A percentile compares a stretch with the other conserved stretches of the same genome.
These are phyloP conservation scores for Salvator merianae DNA, from an alignment of 2,113 vertebrate species.

Conservation along the genomic window DNA sequence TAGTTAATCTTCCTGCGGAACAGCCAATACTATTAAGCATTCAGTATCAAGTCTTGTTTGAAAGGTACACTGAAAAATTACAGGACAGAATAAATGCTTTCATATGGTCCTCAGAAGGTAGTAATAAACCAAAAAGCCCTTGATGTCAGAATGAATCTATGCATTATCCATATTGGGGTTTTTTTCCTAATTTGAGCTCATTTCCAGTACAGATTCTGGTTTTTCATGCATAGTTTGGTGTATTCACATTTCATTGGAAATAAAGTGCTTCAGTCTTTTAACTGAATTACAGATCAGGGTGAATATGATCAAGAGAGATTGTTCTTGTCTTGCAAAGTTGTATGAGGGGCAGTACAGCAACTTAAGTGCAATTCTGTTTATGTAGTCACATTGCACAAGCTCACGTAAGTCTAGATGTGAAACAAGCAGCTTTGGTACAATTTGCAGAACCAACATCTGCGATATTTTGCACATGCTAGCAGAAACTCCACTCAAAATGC, in stretches of 20 bases:
- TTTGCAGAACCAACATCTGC: too few relatives aligned
- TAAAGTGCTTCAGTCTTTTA: background rate
- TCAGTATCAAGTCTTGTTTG: slow-evolving; percentile 25
- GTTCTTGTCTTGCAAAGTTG: background rate
- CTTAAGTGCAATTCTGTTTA: background rate
- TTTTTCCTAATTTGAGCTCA: background rate
- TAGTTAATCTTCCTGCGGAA: slow-evolving; percentile 31
- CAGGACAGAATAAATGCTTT: background rate
- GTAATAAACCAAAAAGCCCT: background rate
- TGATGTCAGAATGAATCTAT: background rate
- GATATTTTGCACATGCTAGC: too few relatives aligned
- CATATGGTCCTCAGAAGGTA: background rate
- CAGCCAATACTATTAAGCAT: slow-evolving; percentile 16
- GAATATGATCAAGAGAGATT: background rate
- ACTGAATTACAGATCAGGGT: background rate
- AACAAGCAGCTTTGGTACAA: too few relatives aligned
- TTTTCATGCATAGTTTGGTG: background rate
- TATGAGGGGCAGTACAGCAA: too few relatives aligned
- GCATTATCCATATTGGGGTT: background rate
- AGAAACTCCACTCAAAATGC: too few relatives aligned
- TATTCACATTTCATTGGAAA: background rate
- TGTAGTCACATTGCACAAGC: background rate
- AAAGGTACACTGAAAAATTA: slow-evolving; percentile 32
- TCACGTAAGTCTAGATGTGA: too few relatives aligned
- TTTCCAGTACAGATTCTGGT: background rate